Evolutionary conservation across 2,888 invertebrate genomes (phyloP).

Genomic region (Lamproptera curius): DNA sequence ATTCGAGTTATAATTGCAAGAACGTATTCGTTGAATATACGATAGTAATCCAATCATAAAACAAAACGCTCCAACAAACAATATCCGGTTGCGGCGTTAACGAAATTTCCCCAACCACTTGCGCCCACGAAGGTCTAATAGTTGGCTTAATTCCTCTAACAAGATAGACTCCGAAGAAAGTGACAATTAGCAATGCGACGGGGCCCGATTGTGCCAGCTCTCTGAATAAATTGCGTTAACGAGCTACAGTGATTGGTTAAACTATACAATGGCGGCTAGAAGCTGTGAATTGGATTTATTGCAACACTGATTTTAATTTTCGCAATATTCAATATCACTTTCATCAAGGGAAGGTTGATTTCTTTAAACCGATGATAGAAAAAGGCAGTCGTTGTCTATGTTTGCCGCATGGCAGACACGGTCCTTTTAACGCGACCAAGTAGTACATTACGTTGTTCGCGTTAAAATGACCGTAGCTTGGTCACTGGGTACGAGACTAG

Average conservation of each 20-base stretch:
- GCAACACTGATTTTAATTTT: constrained; percentile 27
- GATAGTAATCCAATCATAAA: no score
- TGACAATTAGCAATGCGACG: constrained; percentile 60
- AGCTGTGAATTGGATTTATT: constrained; percentile 14
- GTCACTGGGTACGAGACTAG: no score
- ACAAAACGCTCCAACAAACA: background rate
- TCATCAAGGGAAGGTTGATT: no score
- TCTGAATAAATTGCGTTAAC: constrained; percentile 58
- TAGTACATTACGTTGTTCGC: no score
- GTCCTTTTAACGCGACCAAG: no score
- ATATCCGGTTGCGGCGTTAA: background rate
- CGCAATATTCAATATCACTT: no score
- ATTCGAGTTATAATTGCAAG: no score
- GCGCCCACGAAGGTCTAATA: constrained; percentile 30
- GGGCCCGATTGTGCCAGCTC: constrained; percentile 53
- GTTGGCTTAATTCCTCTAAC: constrained; percentile 41
- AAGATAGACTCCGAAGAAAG: constrained; percentile 46
- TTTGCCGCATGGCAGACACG: no score
- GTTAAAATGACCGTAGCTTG: no score
- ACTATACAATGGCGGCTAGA: constrained; percentile 18
- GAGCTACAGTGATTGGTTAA: constrained; percentile 23
- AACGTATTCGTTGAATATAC: no score
- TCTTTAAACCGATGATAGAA: no score
- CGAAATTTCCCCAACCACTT: constrained; percentile 11
- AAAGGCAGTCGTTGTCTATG: no score